Percentiles rank a stretch among this genome's conserved stretches.
Conservation (phyloP, 2,113 vertebrate genomes). For the Triplophysa tibetana region DNA sequence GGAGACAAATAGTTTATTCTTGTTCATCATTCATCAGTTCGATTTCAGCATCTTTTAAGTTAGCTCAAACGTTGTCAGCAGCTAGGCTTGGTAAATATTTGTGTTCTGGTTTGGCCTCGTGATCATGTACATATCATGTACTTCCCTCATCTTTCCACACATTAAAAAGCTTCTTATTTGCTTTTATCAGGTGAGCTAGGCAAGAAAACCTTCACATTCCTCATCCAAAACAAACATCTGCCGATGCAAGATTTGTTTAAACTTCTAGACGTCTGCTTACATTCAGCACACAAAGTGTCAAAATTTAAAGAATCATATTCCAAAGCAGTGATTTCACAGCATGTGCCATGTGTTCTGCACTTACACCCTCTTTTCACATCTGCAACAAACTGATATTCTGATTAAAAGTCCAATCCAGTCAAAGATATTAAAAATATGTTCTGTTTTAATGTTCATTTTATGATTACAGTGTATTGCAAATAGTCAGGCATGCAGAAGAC, state of each 20-base stretch:
- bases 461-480: conserved; percentile 1
- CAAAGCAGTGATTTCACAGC: conserved; percentile 5
- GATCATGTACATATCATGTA: neutral
- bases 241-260: conserved; percentile 18
- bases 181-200: conserved; percentile 24
- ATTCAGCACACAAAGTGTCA: neutral
- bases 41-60: too few species aligned
- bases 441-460: conserved; percentile 25
- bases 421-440: conserved; percentile 24
- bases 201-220: conserved; percentile 4
- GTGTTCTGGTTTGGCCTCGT: neutral
- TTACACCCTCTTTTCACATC: neutral
- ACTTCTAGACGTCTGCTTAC: conserved; percentile 3
- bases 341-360: neutral
- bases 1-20: too few species aligned
- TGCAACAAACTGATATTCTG: neutral
- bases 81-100: neutral
- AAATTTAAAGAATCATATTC: neutral
- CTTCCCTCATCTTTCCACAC: neutral
- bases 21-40: too few species aligned
- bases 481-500: conserved; percentile 1
- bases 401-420: neutral
- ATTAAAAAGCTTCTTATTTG: neutral
- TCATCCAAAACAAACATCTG: conserved; percentile 44
- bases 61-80: neutral